Conservation (phyloP, 1,140 invertebrate genomes). For the Plectus sambesii region DNA sequence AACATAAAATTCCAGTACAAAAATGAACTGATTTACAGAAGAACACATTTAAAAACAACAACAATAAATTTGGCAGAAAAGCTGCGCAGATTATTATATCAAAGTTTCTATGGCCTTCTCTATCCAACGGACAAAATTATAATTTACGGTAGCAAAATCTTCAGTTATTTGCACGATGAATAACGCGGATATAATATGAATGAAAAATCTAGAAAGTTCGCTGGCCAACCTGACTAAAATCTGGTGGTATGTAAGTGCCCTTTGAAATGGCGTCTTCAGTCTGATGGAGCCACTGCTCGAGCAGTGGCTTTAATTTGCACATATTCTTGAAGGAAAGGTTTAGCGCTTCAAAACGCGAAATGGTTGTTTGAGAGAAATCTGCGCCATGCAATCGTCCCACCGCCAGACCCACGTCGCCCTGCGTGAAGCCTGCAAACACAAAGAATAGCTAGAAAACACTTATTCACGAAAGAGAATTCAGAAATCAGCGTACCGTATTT, state of each 20-base stretch:
- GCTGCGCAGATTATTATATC: no score
- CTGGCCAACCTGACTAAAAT: slow-evolving; percentile 21
- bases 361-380: slow-evolving; percentile 95
- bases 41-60: no score
- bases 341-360: slow-evolving; percentile 86
- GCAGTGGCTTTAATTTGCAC: slow-evolving; percentile 89
- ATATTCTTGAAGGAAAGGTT: slow-evolving; percentile 97
- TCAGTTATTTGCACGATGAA: no score
- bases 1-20: no score
- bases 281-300: slow-evolving; percentile 92
- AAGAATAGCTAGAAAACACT: neutral
- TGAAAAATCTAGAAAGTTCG: neutral
- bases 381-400: slow-evolving; percentile 96
- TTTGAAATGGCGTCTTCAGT: slow-evolving; percentile 66
- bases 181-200: slow-evolving; percentile 48
- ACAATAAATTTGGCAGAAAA: no score
- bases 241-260: slow-evolving; percentile 37
- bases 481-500: slow-evolving; percentile 5
- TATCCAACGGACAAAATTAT: no score
- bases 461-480: neutral
- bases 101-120: no score
- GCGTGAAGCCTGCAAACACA: slow-evolving; percentile 67
- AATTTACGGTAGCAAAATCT: no score
- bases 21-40: no score
- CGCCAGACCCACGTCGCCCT: slow-evolving; percentile 88